phyloP scores from a whole-genome alignment of 2,113 vertebrate species.

The Arvicanthis niloticus region DNA sequence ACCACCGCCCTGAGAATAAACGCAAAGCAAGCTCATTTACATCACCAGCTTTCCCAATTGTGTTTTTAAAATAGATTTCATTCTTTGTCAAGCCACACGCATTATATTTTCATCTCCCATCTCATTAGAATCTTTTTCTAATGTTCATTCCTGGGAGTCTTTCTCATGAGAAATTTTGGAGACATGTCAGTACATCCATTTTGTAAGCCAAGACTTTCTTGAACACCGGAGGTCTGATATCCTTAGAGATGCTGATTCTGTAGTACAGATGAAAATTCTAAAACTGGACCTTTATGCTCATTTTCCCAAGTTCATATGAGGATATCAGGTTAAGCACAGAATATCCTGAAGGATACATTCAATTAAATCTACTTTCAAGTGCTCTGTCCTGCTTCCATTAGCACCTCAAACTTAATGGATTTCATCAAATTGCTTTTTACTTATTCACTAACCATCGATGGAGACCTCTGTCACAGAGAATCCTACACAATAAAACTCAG shows the following conservation, averaged over 20 bases:
- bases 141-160: not conserved
- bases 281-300: not conserved
- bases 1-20: no score
- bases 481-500: not conserved
- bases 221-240: not conserved
- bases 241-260: not conserved
- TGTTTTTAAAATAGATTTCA: not conserved
- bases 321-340: not conserved
- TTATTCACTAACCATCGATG: not conserved
- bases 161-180: not conserved
- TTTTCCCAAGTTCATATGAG: not conserved
- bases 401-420: not conserved
- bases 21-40: not conserved
- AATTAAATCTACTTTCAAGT: slow-evolving; percentile 8
- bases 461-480: not conserved
- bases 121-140: not conserved
- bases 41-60: not conserved
- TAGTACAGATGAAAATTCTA: not conserved
- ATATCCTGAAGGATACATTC: not conserved
- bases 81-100: not conserved
- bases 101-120: not conserved
- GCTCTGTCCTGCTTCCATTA: not conserved
- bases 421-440: not conserved
- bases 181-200: not conserved
- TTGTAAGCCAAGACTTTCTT: not conserved